Base-by-base conservation (phyloP, 92 coral and sea anemone genomes). In the Virgularia gustaviana region DNA sequence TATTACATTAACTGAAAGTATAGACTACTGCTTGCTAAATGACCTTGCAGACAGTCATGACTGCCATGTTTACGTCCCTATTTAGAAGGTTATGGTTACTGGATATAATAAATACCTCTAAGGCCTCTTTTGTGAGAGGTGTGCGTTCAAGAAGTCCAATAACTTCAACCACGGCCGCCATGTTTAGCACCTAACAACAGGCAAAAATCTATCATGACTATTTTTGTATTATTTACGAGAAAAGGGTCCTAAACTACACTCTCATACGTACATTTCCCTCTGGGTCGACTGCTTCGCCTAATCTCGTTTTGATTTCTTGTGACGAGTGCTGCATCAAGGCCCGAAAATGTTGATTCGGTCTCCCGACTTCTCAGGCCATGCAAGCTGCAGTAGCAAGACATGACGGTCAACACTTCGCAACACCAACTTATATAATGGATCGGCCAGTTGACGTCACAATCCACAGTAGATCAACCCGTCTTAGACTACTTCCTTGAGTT, bases 241-340 rank as follows among this genome's bases (percentile, higher is more conserved):
- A 22, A 24, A 58, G 31, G 51, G 15, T 0, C 28, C 28, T 38
- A 78, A 73, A 52, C 20, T 56, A 12, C 49, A 73, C 54, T 75
- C 36, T 51, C 73, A 28, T 25, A 85, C 99, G 58, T 79, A 94
- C 99, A 87, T 94, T 94, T 85, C 99, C 99, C 77, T 94, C 99
- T 84, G 94, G 80, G 76, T 94, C 99, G 84, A 94, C 99, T 84
- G 89, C 99, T 74, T 89, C 88, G 95, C 90, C 96, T 89, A 94
- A 89, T 86, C 79, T 81, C 88, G 96, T 87, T 94, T 94, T 94
- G 87, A 94, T 85, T 78, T 89, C 90, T 77, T 94, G 99, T 70
- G 99, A 96, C 70, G 96, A 89, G 99, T 89, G 85, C 99, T 87
- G 99, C 99, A 94, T 94, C 89, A 92, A 89, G 99, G 85, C 70